Evolutionary conservation across 2,113 vertebrate genomes (phyloP).

Genomic region (Myiozetetes cayanensis): DNA sequence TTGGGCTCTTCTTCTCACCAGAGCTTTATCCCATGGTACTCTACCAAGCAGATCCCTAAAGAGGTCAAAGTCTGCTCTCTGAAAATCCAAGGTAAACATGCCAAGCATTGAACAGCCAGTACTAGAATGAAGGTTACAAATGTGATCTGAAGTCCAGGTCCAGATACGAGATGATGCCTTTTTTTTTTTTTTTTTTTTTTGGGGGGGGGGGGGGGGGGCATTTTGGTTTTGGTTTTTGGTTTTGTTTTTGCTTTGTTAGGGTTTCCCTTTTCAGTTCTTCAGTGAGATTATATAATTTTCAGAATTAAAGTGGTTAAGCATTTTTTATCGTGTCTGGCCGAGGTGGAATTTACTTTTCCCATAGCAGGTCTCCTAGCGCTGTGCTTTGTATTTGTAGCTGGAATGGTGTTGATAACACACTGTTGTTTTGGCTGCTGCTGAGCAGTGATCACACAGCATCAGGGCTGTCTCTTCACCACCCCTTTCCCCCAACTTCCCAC

Average conservation of each 20-base stretch:
- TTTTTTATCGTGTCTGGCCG: background rate
- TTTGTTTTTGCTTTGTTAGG: background rate
- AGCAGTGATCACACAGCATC: background rate
- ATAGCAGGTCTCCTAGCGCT: background rate
- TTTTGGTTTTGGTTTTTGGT: background rate
- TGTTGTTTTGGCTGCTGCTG: background rate
- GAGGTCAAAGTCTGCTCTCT: background rate
- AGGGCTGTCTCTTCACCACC: background rate
- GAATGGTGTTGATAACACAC: background rate
- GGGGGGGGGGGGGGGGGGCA: background rate
- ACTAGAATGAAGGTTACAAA: background rate
- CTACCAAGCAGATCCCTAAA: background rate
- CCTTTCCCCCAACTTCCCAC: background rate
- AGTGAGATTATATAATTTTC: background rate
- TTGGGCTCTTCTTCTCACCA: background rate
- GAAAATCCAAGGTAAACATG: background rate
- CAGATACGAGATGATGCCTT: background rate
- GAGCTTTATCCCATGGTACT: background rate
- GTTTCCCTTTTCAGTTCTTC: background rate
- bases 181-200: no score
- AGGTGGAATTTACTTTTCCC: background rate
- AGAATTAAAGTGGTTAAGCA: background rate
- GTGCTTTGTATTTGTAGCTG: background rate
- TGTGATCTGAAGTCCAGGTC: background rate
- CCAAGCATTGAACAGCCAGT: background rate